These are phyloP conservation scores for Conopomorpha cramerella DNA, from an alignment of 1,140 invertebrate species.

Conservation along the genomic window DNA sequence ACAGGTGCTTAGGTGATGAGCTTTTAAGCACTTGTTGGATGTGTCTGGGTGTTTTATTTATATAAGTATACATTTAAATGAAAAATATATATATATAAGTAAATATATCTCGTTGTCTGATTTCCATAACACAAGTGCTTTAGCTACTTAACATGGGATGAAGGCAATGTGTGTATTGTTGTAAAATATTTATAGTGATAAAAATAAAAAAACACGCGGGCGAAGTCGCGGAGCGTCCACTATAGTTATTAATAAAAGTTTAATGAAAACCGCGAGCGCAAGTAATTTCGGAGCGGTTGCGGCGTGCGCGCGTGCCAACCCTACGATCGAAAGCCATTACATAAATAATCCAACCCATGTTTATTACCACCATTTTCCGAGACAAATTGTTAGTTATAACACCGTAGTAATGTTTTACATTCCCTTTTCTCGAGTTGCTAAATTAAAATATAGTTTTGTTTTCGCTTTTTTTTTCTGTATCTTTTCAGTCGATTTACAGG, in stretches of 20 bases:
- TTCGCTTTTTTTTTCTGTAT: constrained; percentile 20
- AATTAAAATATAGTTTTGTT: constrained; percentile 59
- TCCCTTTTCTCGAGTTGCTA: constrained; percentile 34
- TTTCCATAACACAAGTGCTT: too few species aligned
- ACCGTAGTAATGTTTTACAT: constrained; percentile 51
- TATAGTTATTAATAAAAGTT: constrained; percentile 24
- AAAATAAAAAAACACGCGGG: too few species aligned
- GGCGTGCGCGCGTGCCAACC: constrained; percentile 36
- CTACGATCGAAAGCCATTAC: constrained; percentile 51
- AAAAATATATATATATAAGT: too few species aligned
- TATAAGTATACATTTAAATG: too few species aligned
- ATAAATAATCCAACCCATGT: constrained; percentile 56
- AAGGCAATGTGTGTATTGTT: too few species aligned
- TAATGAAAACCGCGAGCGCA: constrained; percentile 53
- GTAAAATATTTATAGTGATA: too few species aligned
- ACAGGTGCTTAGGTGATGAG: too few species aligned
- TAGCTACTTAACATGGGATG: too few species aligned
- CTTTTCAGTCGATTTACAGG: neutral
- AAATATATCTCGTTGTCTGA: too few species aligned
- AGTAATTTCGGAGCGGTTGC: constrained; percentile 45
- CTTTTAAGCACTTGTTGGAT: too few species aligned
- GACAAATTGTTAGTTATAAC: constrained; percentile 61
- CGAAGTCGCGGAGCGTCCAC: too few species aligned
- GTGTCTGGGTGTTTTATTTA: too few species aligned
- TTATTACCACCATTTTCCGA: constrained; percentile 59